Evolutionary conservation across 2,113 vertebrate genomes (phyloP), one percentile per base, ranked within the genome.

Genomic region (Perca flavescens): DNA sequence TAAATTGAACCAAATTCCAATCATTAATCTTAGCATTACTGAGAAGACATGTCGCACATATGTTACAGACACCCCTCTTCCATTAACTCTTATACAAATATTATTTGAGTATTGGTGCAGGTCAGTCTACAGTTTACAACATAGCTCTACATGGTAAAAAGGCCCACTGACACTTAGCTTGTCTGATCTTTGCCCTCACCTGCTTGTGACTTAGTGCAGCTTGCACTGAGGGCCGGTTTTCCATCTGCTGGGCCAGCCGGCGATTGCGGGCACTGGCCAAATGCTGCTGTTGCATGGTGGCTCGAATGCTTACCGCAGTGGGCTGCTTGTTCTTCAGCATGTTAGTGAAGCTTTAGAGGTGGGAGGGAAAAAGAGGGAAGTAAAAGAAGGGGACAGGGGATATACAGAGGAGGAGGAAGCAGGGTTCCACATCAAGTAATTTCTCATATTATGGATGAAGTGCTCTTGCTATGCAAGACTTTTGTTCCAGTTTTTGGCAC

Each of bases 261-360:
- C 98, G 96, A 95, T 99, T 99, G 89, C 97, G 96, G 88, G 98
- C 98, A 91, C 97, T 99, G 95, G 98, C 98, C 94, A 97, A 96
- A 95, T 98, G 97, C 93, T 98, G 97, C 94, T 98, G 97, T 95
- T 99, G 98, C 97, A 99, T 97, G 94, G 96, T 98, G 94, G 98
- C 98, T 80, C 98, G 96, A 96, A 99, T 96, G 95, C 97, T 99
- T 95, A 97, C 97, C 66, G 96, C 97, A 91, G 97, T 95, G 93
- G 97, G 97, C 93, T 97, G 97, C 97, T 99, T 99, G 97, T 99
- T 99, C 98, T 99, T 99, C 98, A 99, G 97, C 98, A 99, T 99
- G 95, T 99, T 99, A 97, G 98, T 99, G 95, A 99, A 99, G 97
- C 98, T 99, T 99, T 95, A 96, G 96, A 96, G 67, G 96, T 96